Evolutionary conservation across 2,888 invertebrate genomes (phyloP), one percentile per base, ranked within the genome.

Genomic region (Acronicta psi): DNA sequence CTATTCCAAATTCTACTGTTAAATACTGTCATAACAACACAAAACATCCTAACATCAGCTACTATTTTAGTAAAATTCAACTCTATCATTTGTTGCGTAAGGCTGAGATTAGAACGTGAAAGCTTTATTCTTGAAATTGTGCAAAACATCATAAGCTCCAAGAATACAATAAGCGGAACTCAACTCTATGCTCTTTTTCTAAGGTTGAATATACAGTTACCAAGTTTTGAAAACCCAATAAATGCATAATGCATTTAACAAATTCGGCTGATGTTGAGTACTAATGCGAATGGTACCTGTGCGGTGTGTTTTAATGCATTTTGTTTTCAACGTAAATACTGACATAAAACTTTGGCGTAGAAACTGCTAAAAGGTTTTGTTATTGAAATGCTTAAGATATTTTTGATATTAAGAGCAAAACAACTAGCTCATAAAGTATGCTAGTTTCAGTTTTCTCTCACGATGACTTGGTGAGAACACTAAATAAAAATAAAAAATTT

Each of bases 231-330:
- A n/a, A 29, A 14, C 25, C 17, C 44, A 58, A 59, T 59, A 73
- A 71, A 75, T 82, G 83, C 78, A 83, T 80, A 66, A 81, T 83
- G 79, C 78, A 82, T 71, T 75, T 80, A 77, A 68, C 72, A 77
- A 80, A 81, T 84, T 74, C 62, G 53, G 45, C 62, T 68, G 77
- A 79, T 73, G 72, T 76, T 38, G 42, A 36, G 14, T 29, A 42
- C 34, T 34, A 36, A 14, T 42, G 34, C 31, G 38, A 46, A 53
- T 38, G 25, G 20, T 11, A 20, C n/a, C 38, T 29, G n/a, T n/a
- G 34, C 2, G 13, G n/a, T 6, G 11, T 11, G 29, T 29, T 11
- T 29, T 29, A 11, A 29, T 29, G 29, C 29, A 29, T 29, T 29
- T 11, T 2, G 29, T 11, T 11, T 29, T 29, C 29, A 11, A 2